Conservation (phyloP, 2,797 vertebrate species). For the Cirrhinus mrigala region DNA sequence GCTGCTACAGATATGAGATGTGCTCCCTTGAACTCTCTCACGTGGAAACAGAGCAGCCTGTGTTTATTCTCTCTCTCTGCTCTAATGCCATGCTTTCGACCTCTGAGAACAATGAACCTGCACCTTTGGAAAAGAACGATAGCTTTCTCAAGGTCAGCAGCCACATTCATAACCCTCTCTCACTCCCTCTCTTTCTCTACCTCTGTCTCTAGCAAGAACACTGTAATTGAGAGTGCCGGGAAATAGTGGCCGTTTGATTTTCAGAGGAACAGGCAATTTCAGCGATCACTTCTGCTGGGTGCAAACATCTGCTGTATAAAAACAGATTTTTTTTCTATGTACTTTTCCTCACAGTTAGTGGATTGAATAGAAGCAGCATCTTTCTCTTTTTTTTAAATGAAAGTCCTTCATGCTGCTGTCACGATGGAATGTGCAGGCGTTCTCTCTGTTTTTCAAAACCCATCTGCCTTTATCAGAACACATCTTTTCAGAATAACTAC, state of each 20-base stretch:
- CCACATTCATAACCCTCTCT: conserved; percentile 43
- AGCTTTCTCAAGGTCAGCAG: conserved; percentile 71
- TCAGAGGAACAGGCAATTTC: conserved; percentile 54
- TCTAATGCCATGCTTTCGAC: conserved; percentile 34
- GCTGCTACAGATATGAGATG: conserved; percentile 19
- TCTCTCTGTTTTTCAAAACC: conserved; percentile 18
- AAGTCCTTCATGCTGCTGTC: conserved; percentile 46
- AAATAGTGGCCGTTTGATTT: conserved; percentile 62
- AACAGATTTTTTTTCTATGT: conserved; percentile 35
- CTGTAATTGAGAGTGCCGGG: conserved; percentile 43
- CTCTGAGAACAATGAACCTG: conserved; percentile 65
- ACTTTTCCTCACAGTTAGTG: conserved; percentile 17
- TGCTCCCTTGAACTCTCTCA: conserved; percentile 27
- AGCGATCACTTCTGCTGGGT: conserved; percentile 55
- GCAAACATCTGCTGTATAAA: conserved; percentile 53
- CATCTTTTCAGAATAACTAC: conserved; percentile 34
- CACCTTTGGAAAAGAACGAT: conserved; percentile 57
- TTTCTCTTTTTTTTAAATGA: neutral
- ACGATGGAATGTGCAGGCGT: conserved; percentile 40
- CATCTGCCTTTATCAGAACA: conserved; percentile 17
- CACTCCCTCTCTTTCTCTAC: conserved; percentile 17
- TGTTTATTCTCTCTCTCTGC: conserved; percentile 44
- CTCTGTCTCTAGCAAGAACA: conserved; percentile 37
- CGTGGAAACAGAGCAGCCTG: conserved; percentile 35
- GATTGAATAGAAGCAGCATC: conserved; percentile 38